Percentiles rank a stretch among this genome's conserved stretches.
phyloP scores from a whole-genome alignment of 2,797 vertebrate genomes.

The Capromys pilorides region DNA sequence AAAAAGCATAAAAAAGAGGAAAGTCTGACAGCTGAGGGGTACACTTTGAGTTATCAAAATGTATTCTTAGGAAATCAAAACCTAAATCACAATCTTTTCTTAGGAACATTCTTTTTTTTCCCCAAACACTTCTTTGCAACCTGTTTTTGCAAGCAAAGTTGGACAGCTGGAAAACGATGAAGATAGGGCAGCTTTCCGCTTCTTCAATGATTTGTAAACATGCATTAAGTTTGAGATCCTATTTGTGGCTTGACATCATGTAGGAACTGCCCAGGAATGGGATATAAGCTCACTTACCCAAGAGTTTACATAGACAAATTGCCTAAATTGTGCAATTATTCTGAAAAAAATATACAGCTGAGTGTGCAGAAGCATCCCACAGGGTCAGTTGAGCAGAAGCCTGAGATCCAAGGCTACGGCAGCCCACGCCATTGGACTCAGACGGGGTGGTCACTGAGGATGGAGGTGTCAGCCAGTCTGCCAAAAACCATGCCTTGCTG shows the following conservation, averaged over 20 bases:
- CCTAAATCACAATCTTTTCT: background rate
- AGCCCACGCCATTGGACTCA: rapidly evolving
- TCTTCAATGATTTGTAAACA: background rate
- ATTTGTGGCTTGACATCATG: background rate
- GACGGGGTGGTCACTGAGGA: rapidly evolving
- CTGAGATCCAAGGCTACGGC: background rate
- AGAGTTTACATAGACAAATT: background rate
- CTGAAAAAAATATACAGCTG: background rate
- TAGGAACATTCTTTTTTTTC: background rate
- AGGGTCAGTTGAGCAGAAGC: background rate
- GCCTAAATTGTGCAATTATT: background rate
- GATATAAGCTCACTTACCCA: background rate
- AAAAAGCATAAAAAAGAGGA: background rate
- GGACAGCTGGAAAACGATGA: background rate
- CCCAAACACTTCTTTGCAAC: background rate
- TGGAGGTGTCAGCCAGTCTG: rapidly evolving
- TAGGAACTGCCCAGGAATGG: rapidly evolving
- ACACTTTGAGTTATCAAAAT: background rate
- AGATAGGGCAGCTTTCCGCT: rapidly evolving
- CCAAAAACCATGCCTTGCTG: too few species aligned
- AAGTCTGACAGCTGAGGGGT: background rate
- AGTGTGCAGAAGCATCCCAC: background rate
- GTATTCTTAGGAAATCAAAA: background rate
- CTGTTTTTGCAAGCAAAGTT: background rate
- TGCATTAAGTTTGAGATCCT: background rate